These are phyloP conservation scores for Melinaea marsaeus DNA, from an alignment of 2,888 invertebrate genomes.

Conservation along the genomic window DNA sequence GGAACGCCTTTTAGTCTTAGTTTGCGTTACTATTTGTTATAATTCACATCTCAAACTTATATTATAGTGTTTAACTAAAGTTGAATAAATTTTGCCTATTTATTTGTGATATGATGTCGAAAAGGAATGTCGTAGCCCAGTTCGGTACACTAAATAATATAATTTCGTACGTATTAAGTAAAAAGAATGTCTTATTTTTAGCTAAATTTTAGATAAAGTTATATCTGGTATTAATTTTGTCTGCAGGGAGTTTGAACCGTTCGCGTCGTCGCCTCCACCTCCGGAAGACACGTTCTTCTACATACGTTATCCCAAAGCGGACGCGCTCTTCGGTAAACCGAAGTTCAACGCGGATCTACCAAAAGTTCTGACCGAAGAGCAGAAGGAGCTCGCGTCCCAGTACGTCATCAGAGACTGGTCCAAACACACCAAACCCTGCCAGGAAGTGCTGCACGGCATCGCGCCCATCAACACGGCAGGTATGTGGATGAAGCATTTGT, in stretches of 20 bases:
- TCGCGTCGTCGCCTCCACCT: conserved; percentile 82
- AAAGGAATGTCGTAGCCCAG: conserved; percentile 57
- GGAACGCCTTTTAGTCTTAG: conserved; percentile 33
- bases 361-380: conserved; percentile 43
- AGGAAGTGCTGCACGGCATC: conserved; percentile 77
- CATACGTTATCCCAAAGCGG: conserved; percentile 79
- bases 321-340: conserved; percentile 57
- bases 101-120: conserved; percentile 52
- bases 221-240: conserved; percentile 28
- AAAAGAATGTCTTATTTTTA: background rate
- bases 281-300: conserved; percentile 86
- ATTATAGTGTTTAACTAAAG: conserved; percentile 1
- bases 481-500: conserved; percentile 33
- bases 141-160: conserved; percentile 59
- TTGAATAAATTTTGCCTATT: background rate
- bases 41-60: conserved; percentile 14
- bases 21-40: conserved; percentile 43
- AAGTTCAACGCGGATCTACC: conserved; percentile 45
- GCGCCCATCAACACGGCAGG: conserved; percentile 65
- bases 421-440: conserved; percentile 83
- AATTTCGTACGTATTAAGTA: conserved; percentile 52
- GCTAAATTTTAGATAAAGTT: background rate
- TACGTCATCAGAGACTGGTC: conserved; percentile 73
- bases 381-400: conserved; percentile 49
- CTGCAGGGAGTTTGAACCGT: conserved; percentile 70